Percentiles rank a stretch among this genome's conserved stretches.
Conservation (phyloP, 1,140 invertebrate genomes). For the Lasaia peninsularis region DNA sequence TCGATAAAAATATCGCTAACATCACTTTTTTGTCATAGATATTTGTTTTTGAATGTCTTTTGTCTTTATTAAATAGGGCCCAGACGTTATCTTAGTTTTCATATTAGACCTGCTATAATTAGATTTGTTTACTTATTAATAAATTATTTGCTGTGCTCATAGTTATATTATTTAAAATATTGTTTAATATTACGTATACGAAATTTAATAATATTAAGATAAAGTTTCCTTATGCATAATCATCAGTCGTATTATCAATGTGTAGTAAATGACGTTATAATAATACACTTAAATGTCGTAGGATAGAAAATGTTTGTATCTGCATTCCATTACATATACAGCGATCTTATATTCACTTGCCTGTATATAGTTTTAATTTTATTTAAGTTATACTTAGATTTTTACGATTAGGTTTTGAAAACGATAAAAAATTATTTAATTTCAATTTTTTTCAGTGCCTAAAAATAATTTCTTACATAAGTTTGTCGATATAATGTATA, state of each 20-base stretch:
- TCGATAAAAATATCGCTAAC: too few relatives aligned
- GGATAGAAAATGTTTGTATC: background rate
- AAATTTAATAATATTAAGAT: background rate
- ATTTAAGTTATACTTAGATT: conserved; percentile 6
- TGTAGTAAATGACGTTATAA: background rate
- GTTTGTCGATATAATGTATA: background rate
- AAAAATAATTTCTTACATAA: background rate
- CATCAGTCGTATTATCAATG: background rate
- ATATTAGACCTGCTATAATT: background rate
- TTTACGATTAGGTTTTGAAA: background rate
- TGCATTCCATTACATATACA: background rate
- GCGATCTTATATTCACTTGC: background rate
- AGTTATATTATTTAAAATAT: background rate
- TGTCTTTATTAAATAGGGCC: too few relatives aligned
- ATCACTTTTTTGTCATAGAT: too few relatives aligned
- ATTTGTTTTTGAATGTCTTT: too few relatives aligned
- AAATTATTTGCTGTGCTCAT: conserved; percentile 7
- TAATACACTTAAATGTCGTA: background rate
- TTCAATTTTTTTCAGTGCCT: background rate
- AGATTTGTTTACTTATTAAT: background rate
- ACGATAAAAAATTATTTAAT: background rate
- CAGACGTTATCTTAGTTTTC: too few relatives aligned
- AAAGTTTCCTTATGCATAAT: background rate
- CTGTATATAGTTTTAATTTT: background rate
- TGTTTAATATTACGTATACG: background rate